phyloP scores from a whole-genome alignment of 2,113 vertebrate species.

The Myiozetetes cayanensis region DNA sequence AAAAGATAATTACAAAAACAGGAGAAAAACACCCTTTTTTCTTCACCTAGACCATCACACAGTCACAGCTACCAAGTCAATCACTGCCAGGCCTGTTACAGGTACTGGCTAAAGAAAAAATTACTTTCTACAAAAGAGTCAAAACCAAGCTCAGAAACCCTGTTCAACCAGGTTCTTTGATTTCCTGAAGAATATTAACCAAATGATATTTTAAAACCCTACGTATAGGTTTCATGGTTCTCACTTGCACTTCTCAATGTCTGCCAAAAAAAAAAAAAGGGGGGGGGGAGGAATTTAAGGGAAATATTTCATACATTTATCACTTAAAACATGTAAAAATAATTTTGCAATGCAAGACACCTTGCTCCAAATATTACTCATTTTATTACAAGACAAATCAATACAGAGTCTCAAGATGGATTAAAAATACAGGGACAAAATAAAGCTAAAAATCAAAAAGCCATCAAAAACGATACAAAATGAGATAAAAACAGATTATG shows the following conservation, averaged over 20 bases:
- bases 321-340: neutral
- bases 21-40: neutral
- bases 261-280: neutral
- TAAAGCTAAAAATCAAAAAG: neutral
- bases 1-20: neutral
- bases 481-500: neutral
- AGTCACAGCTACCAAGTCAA: neutral
- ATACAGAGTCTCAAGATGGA: neutral
- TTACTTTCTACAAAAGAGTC: neutral
- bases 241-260: neutral
- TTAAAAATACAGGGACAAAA: neutral
- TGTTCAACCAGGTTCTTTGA: neutral
- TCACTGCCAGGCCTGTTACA: neutral
- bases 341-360: neutral
- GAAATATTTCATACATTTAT: neutral
- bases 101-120: neutral
- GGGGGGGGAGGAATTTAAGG: rapidly evolving
- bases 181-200: neutral
- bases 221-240: neutral
- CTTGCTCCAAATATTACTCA: neutral
- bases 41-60: neutral
- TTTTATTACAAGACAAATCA: neutral
- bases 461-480: neutral
- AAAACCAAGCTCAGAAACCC: neutral
- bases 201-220: neutral